These are phyloP conservation scores for Sclerurus mexicanus DNA, from an alignment of 2,113 vertebrate species.

Conservation along the genomic window DNA sequence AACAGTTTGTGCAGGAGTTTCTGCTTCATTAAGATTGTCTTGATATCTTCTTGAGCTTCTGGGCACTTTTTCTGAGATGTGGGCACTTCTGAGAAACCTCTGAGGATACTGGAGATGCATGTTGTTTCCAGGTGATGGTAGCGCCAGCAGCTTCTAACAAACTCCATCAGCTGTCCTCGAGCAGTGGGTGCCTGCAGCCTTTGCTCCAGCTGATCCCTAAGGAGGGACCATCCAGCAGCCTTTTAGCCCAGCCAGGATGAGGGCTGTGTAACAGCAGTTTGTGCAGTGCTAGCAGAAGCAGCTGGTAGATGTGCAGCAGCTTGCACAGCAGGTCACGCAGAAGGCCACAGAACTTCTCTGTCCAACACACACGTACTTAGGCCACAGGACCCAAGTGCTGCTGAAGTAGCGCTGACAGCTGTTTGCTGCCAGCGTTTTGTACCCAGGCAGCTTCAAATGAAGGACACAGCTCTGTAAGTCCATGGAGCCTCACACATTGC, in stretches of 20 bases:
- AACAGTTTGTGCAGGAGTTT: background rate
- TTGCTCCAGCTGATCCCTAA: background rate
- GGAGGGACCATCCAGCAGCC: too few relatives aligned
- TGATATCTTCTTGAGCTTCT: background rate
- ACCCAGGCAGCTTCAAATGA: background rate
- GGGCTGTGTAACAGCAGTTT: background rate
- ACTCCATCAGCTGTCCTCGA: background rate
- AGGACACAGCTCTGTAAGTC: background rate
- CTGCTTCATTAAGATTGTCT: background rate
- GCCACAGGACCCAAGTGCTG: fast-evolving
- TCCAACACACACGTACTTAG: background rate
- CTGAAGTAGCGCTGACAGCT: background rate
- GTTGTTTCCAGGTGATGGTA: background rate
- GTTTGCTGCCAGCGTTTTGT: background rate
- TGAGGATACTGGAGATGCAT: background rate
- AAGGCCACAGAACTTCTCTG: background rate
- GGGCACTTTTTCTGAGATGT: background rate
- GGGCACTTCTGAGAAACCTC: background rate
- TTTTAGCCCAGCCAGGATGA: background rate
- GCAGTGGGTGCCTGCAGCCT: background rate
- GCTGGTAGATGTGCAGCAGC: background rate
- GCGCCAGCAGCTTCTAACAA: background rate
- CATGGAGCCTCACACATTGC: background rate
- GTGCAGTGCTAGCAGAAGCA: background rate
- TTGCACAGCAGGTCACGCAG: background rate